Conservation (phyloP, 2,888 invertebrate genomes). For the Helobdella robusta region DNA sequence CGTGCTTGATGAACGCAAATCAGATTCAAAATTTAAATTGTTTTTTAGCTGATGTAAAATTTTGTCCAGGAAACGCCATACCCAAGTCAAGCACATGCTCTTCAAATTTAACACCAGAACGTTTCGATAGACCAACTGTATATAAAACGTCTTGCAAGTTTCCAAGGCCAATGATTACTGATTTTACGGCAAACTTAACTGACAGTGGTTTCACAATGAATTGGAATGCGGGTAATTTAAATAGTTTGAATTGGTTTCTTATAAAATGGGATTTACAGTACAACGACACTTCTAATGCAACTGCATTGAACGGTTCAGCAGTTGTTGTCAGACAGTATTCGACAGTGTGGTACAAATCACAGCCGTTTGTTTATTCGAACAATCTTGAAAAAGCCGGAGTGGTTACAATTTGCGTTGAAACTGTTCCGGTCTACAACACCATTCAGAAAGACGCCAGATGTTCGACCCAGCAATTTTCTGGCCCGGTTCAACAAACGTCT, state of each 20-base stretch:
- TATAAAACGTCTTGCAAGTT: slow-evolving; percentile 19
- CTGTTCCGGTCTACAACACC: slow-evolving; percentile 11
- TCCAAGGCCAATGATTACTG: slow-evolving; percentile 11
- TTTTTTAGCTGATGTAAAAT: not conserved
- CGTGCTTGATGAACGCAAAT: too few relatives aligned
- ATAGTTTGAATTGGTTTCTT: slow-evolving; percentile 20
- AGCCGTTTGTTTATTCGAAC: not conserved
- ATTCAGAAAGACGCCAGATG: slow-evolving; percentile 7
- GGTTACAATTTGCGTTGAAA: slow-evolving; percentile 7
- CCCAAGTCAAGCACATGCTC: not conserved
- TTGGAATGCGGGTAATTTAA: slow-evolving; percentile 11
- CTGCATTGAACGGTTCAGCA: too few relatives aligned
- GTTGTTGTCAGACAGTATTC: too few relatives aligned
- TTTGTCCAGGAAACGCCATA: not conserved
- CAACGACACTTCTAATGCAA: not conserved
- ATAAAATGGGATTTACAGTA: not conserved
- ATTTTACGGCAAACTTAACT: not conserved
- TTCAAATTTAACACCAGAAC: not conserved
- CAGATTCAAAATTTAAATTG: slow-evolving; percentile 2
- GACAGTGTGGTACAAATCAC: not conserved
- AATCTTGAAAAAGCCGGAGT: not conserved
- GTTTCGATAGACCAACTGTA: not conserved
- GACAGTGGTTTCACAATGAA: not conserved
- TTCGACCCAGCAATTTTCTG: not conserved
- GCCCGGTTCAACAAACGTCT: not conserved